These are phyloP conservation scores for Okapia johnstoni DNA, from an alignment of 2,113 vertebrate genomes.

Conservation along the genomic window DNA sequence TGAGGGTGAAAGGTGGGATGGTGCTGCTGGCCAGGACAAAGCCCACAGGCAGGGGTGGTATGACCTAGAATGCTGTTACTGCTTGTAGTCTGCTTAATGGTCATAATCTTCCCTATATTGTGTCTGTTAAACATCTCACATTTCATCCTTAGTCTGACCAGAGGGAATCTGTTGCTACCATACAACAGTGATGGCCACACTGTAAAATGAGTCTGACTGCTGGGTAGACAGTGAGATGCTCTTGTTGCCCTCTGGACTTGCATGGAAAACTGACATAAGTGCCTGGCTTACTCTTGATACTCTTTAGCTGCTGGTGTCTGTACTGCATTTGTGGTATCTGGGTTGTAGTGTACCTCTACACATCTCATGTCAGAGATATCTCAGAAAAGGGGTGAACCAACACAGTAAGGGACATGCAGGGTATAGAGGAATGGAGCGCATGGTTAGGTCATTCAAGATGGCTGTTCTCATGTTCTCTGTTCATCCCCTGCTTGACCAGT, in stretches of 20 bases:
- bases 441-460: neutral
- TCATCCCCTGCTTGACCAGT: neutral
- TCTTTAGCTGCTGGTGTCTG: neutral
- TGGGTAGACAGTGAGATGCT: neutral
- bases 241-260: neutral
- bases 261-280: neutral
- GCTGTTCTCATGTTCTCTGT: neutral
- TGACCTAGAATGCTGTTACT: neutral
- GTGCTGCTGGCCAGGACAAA: neutral
- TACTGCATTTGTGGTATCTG: neutral
- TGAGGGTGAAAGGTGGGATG: neutral
- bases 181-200: neutral
- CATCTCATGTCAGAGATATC: neutral
- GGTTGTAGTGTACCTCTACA: neutral
- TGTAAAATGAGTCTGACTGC: neutral
- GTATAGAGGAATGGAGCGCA: no score
- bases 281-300: neutral
- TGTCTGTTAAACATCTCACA: neutral
- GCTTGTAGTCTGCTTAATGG: neutral
- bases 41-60: neutral
- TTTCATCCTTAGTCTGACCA: neutral
- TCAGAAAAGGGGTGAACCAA: neutral
- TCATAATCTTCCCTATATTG: neutral
- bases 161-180: neutral
- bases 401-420: neutral